Percentiles rank a stretch among this genome's conserved stretches.
phyloP scores from a whole-genome alignment of 2,797 vertebrate genomes.

The Galaxias olidus region DNA sequence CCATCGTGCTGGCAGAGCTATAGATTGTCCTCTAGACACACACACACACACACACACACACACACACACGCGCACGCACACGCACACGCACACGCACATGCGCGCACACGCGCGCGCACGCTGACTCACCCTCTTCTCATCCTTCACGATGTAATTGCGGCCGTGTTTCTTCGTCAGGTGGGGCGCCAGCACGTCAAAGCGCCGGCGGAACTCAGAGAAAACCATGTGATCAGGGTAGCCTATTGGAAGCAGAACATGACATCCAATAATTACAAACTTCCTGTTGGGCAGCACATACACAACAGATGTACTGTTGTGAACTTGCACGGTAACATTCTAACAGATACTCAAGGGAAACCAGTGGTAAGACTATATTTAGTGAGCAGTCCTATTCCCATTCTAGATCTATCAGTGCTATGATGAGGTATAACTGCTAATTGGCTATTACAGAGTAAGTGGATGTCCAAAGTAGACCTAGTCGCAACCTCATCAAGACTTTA shows the following conservation, averaged over 20 bases:
- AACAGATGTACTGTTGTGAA: background rate
- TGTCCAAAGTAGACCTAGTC: too few species aligned
- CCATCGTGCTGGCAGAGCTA: background rate
- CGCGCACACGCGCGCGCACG: too few species aligned
- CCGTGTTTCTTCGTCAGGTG: slow-evolving; percentile 97
- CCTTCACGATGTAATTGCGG: slow-evolving; percentile 94
- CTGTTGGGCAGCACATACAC: background rate
- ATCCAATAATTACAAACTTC: too few species aligned
- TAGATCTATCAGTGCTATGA: too few species aligned
- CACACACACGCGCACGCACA: background rate
- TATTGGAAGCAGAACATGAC: slow-evolving; percentile 52
- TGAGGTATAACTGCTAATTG: too few species aligned
- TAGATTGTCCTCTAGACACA: background rate
- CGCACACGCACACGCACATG: slow-evolving; percentile 65
- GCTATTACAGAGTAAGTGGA: too few species aligned
- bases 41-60: background rate
- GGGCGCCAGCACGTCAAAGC: slow-evolving; percentile 92
- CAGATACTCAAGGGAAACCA: too few species aligned
- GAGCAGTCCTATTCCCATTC: too few species aligned
- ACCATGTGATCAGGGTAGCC: slow-evolving; percentile 98
- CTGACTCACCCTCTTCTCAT: slow-evolving; percentile 89
- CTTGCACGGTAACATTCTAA: background rate
- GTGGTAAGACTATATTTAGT: too few species aligned
- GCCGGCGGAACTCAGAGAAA: slow-evolving; percentile 93
- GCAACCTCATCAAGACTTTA: too few species aligned